Evolutionary conservation across 2,888 invertebrate genomes (phyloP).

Genomic region (Dastarcus helophoroides): DNA sequence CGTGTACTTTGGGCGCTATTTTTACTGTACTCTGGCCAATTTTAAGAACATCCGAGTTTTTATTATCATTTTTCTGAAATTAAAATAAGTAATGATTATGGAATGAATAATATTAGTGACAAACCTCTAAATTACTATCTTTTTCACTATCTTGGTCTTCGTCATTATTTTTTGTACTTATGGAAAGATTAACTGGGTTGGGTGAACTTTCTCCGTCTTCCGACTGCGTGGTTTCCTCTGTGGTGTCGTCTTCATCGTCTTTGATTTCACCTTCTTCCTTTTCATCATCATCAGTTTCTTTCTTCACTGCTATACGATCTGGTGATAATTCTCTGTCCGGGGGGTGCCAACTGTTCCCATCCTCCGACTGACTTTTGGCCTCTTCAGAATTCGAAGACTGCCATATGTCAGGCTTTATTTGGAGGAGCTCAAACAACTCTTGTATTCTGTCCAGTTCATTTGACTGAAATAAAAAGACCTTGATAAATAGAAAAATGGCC

Average conservation of each 20-base stretch:
- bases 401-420: constrained; percentile 77
- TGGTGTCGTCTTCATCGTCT: constrained; percentile 36
- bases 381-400: constrained; percentile 36
- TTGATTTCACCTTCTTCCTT: constrained; percentile 43
- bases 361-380: constrained; percentile 29
- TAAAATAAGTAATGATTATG: constrained; percentile 3
- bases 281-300: constrained; percentile 33
- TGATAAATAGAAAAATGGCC: constrained; percentile 1
- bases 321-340: constrained; percentile 27
- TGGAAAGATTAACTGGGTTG: constrained; percentile 71
- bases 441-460: constrained; percentile 72
- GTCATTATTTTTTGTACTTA: constrained; percentile 46
- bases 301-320: constrained; percentile 22
- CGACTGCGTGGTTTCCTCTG: constrained; percentile 30
- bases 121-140: constrained; percentile 24
- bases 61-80: constrained; percentile 17
- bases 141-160: constrained; percentile 27
- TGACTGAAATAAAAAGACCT: constrained; percentile 43
- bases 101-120: constrained; percentile 9
- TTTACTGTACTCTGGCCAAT: constrained; percentile 50
- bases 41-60: constrained; percentile 41
- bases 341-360: constrained; percentile 40
- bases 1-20: constrained; percentile 48
- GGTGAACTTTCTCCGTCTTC: constrained; percentile 61
- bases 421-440: constrained; percentile 69